phyloP scores from a whole-genome alignment of 2,113 vertebrate genomes.

The Okapia johnstoni region DNA sequence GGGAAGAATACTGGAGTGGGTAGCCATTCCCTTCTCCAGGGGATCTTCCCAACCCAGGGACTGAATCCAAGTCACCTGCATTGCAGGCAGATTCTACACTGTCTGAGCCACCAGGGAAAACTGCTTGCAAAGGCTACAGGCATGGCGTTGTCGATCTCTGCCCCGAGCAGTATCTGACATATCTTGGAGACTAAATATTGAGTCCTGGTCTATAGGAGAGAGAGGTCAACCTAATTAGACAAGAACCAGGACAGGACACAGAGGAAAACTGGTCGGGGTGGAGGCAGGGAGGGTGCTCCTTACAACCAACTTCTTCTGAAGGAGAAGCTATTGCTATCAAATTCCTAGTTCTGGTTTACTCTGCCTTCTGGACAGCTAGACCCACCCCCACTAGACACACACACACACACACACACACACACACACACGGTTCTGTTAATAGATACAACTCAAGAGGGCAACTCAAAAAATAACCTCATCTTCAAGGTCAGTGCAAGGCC shows the following conservation, averaged over 20 bases:
- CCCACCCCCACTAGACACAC: neutral
- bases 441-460: neutral
- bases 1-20: neutral
- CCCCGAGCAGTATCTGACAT: neutral
- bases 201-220: neutral
- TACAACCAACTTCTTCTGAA: neutral
- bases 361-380: neutral
- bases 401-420: neutral
- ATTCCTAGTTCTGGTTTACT: neutral
- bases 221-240: neutral
- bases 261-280: neutral
- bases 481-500: conserved; percentile 26
- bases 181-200: neutral
- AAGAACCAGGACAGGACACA: conserved; percentile 1
- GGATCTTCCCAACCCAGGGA: neutral
- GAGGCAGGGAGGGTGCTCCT: neutral
- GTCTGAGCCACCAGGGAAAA: neutral
- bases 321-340: neutral
- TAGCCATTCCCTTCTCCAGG: neutral
- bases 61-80: neutral
- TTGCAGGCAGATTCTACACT: neutral
- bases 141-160: neutral
- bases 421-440: neutral
- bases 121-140: neutral
- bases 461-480: conserved; percentile 10